Percentiles rank a stretch among this genome's conserved stretches.
Evolutionary conservation across 2,113 vertebrate species (phyloP).

Genomic region (Microcebus jonahi): DNA sequence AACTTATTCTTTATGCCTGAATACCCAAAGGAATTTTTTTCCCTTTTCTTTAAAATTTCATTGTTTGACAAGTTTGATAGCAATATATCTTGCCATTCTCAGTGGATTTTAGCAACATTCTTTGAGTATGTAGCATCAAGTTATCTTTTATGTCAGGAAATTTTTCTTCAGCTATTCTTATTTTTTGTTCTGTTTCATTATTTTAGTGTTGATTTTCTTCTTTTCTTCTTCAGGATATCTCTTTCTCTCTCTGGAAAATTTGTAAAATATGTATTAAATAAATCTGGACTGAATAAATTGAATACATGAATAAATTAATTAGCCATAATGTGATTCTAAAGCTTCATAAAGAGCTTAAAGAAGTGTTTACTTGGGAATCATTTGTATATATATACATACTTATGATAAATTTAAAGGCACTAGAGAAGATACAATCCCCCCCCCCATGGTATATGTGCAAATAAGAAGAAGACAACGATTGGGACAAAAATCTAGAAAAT

Average conservation of each 20-base stretch:
- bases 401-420: neutral
- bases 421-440: neutral
- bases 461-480: neutral
- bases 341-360: neutral
- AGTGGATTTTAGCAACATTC: neutral
- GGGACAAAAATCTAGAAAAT: neutral
- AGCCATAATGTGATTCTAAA: neutral
- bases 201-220: neutral
- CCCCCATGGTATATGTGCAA: neutral
- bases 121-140: neutral
- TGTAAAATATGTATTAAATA: neutral
- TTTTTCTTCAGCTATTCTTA: neutral
- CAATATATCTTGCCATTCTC: neutral
- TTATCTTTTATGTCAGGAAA: neutral
- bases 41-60: neutral
- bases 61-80: neutral
- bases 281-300: neutral
- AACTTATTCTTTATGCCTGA: neutral
- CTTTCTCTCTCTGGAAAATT: neutral
- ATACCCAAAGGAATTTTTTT: neutral
- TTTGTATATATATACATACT: neutral
- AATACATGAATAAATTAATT: neutral
- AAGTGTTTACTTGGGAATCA: neutral
- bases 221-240: neutral
- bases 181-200: neutral